Evolutionary conservation across 2,797 vertebrate genomes (phyloP), one percentile per base, ranked within the genome.

Genomic region (Vireo griseus): DNA sequence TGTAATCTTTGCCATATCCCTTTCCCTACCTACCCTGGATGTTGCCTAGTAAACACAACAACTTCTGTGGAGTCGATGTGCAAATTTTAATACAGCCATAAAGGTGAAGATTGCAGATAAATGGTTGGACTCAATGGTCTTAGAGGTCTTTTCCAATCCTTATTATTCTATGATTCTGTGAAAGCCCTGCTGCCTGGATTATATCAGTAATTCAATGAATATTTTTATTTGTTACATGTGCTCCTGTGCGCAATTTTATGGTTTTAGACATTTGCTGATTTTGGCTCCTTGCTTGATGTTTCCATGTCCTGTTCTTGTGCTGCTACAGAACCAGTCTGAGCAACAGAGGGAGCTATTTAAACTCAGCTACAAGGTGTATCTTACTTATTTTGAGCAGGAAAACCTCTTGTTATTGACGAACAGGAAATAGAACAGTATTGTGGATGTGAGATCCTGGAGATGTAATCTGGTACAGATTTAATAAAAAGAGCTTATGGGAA

Each of bases 31-130:
- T 39, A 5, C 37, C 57, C 24, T 75, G 19, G 12, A 58, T n/a
- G 18, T n/a, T 16, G 15, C 8, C 16, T 13, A 15, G 48, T 79
- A 69, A 78, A 1, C 0, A 1, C 6, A 45, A 15, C 10, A 45
- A 15, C 10, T 62, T 90, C 57, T 3, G 1, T 21, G 6, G 6
- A 51, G 20, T 63, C 15, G 16, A 20, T 26, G 26, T 39, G 14
- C 6, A 51, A 54, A 37, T 47, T 86, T 55, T 51, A 84, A 26
- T 19, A 45, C 20, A 81, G 20, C 4, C 28, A 8, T 61, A 47
- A 77, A 58, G 12, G 22, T 51, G 16, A 84, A 91, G 33, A 68
- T 5, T 54, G 10, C 14, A 44, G 6, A 4, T 75, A 52, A 55
- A 3, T 1, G 0, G 8, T 29, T 44, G 63, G 28, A 37, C 55